These are phyloP conservation scores for Onychostoma macrolepis DNA, from an alignment of 2,113 vertebrate genomes.

Conservation along the genomic window DNA sequence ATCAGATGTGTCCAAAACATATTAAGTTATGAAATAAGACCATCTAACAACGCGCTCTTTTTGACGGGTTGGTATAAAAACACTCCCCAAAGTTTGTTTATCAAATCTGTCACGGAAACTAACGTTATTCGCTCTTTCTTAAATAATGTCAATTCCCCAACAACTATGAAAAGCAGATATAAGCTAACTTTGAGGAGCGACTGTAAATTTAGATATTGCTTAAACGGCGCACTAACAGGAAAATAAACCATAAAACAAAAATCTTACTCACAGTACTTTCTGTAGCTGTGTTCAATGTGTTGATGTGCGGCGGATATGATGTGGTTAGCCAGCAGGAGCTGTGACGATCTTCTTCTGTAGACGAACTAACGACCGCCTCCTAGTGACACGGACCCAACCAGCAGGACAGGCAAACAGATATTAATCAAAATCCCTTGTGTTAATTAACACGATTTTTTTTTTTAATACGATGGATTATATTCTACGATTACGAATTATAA, in stretches of 20 bases:
- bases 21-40: background rate
- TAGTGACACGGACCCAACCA: conserved; percentile 16
- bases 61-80: background rate
- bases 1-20: background rate
- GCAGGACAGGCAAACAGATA: background rate
- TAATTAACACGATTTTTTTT: background rate
- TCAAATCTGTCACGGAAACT: background rate
- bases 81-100: background rate
- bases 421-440: background rate
- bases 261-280: conserved; percentile 12
- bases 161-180: background rate
- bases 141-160: background rate
- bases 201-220: background rate
- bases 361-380: background rate
- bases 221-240: background rate
- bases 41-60: background rate
- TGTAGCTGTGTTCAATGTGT: background rate
- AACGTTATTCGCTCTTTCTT: background rate
- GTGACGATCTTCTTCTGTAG: background rate
- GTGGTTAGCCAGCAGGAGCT: background rate
- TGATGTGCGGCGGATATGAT: conserved; percentile 25
- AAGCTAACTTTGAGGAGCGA: background rate
- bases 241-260: background rate
- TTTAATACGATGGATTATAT: background rate
- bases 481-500: background rate